Conservation (phyloP, 2,888 invertebrate species). For the Eristalinus sepulchralis region DNA sequence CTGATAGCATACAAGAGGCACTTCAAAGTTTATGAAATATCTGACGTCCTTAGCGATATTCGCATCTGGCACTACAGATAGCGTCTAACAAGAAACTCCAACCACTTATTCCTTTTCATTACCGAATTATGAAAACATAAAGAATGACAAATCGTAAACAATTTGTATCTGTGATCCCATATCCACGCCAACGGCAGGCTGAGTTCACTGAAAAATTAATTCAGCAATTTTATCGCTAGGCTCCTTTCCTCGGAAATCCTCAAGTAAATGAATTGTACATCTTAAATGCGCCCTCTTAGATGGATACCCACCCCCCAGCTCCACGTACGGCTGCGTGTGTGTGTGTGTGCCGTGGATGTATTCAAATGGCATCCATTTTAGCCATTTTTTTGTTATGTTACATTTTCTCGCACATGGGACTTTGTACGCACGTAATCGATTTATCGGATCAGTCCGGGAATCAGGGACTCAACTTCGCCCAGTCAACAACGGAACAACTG, state of each 20-base stretch:
- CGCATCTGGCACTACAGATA: not conserved
- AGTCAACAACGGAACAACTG: conserved; percentile 15
- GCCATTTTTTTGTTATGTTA: not conserved
- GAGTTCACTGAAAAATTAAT: conserved; percentile 48
- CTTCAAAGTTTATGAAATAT: not conserved
- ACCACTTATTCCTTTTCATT: conserved; percentile 24
- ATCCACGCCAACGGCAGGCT: conserved; percentile 1
- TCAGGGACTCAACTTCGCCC: conserved; percentile 24
- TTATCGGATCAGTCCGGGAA: conserved; percentile 49
- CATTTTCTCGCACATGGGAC: conserved; percentile 9
- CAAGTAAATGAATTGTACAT: conserved; percentile 42
- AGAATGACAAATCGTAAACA: conserved; percentile 43
- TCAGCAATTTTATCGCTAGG: conserved; percentile 17
- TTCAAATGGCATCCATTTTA: conserved; percentile 30
- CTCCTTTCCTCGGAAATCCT: conserved; percentile 14
- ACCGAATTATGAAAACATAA: conserved; percentile 45
- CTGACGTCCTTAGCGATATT: not conserved
- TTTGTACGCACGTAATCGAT: conserved; percentile 50
- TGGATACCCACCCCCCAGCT: not conserved
- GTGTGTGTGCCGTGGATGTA: not conserved
- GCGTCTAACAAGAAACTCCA: not conserved
- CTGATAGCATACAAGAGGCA: not conserved
- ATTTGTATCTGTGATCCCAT: conserved; percentile 40
- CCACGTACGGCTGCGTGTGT: not conserved
- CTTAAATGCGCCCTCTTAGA: conserved; percentile 10